Base-by-base conservation (phyloP, 2,888 invertebrate species). In the Lepetodrilus schrolli region DNA sequence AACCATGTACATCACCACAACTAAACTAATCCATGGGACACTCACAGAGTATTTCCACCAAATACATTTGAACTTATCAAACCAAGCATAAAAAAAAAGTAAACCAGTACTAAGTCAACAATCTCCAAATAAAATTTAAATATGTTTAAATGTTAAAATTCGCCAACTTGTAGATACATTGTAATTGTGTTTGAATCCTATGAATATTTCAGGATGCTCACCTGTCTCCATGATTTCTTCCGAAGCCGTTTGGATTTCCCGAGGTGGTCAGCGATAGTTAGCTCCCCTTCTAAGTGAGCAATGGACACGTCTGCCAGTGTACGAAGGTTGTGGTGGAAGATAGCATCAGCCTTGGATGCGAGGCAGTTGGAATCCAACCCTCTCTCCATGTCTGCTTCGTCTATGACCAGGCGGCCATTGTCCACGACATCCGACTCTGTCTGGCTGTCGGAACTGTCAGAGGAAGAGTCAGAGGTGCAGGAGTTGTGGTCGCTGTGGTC, bases 181-280 rank as follows among this genome's bases (percentile, higher is more conserved):
- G n/a, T n/a, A n/a, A n/a, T n/a, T n/a, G n/a, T n/a, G n/a, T n/a
- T n/a, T n/a, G n/a, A n/a, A n/a, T n/a, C n/a, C n/a, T n/a, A n/a
- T n/a, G n/a, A n/a, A n/a, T n/a, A n/a, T n/a, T 43, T 43, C n/a
- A 43, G 17, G 17, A 13, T 10, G 37, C 80, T 74, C 76, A 84
- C 84, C 88, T 88, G 88, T 80, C 86, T 83, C 88, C 88, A 88
- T 70, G 88, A 86, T 81, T 88, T 92, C 82, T 86, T 91, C 69
- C 87, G 83, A 84, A 85, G 73, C 26, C 88, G 82, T 76, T 87
- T 87, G 30, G 72, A 70, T 50, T 78, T 74, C 13, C 66, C 50
- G 38, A 70, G 66, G n/a, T 26, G 51, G 38, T 70, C 73, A 21
- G 74, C 66, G 30, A 74, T 36, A 5, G 66, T 68, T 23, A 66